phyloP scores from a whole-genome alignment of 1,140 invertebrate genomes.

The Drosophila santomea region DNA sequence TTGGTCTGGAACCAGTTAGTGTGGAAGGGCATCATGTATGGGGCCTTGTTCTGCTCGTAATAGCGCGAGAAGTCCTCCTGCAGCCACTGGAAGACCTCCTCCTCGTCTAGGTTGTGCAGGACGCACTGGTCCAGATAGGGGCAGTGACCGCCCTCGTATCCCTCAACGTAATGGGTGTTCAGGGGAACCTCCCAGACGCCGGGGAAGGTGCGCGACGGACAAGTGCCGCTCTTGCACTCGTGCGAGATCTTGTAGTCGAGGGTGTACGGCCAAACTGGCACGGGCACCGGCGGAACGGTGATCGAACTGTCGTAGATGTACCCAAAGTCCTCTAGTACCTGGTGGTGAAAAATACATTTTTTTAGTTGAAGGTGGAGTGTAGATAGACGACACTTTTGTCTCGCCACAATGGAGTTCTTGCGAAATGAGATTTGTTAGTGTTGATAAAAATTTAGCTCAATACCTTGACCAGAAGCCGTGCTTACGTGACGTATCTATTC shows the following conservation, averaged over 20 bases:
- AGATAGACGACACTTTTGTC: too few species aligned
- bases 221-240: constrained; percentile 95
- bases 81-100: constrained; percentile 95
- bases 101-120: constrained; percentile 93
- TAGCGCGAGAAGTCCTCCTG: constrained; percentile 95
- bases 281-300: constrained; percentile 91
- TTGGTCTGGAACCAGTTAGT: constrained; percentile 98
- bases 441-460: too few species aligned
- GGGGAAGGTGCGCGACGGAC: constrained; percentile 95
- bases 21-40: constrained; percentile 97
- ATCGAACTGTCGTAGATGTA: constrained; percentile 97
- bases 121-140: constrained; percentile 97
- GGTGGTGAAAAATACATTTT: background rate
- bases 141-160: constrained; percentile 95
- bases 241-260: constrained; percentile 96
- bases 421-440: too few species aligned
- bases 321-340: constrained; percentile 95
- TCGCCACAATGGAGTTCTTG: too few species aligned
- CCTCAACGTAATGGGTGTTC: constrained; percentile 95
- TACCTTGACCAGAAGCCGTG: too few species aligned
- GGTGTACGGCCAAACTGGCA: constrained; percentile 97
- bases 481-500: too few species aligned
- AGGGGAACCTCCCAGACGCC: constrained; percentile 97
- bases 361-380: too few species aligned
- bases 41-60: constrained; percentile 94